Evolutionary conservation across 2,888 invertebrate genomes (phyloP), one percentile per base, ranked within the genome.

Genomic region (Adela reaumurella): DNA sequence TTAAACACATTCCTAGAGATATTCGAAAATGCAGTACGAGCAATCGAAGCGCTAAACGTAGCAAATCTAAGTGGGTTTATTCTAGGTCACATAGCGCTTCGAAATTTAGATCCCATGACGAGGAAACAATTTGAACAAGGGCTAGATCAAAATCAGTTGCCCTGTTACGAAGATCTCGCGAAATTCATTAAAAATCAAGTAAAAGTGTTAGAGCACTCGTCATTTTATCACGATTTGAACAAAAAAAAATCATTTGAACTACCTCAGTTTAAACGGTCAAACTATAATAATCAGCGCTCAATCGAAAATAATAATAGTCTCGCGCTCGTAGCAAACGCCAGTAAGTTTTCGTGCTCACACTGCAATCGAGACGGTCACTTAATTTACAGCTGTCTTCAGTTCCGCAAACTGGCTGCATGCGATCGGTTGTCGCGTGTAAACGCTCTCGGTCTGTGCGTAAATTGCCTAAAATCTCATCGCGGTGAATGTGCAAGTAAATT

Each of bases 41-140:
- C 50, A 14, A 50, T 52, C 46, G n/a, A 48, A n/a, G 49, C 52
- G n/a, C 17, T 52, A 14, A 19, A 52, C 14, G 48, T 52, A 17
- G 35, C 50, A 28, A 43, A 48, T 29, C 19, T 52, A 8, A 19
- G 17, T 28, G 41, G 45, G 17, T 50, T 49, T 29, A 20, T 50
- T n/a, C 45, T 52, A 11, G 50, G 48, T 45, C 52, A 50, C 19
- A 35, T 52, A n/a, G 52, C 52, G 1, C 42, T 52, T 24, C 24
- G 24, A 8, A 24, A 24, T 8, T 8, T 24, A 6, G 24, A 24
- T 8, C 24, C 5, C 4, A 8, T 8, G 24, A 24, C 24, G 8
- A 4, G 24, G 8, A 24, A 24, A 24, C 24, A 24, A 8, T 24
- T 24, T 8, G 24, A 24, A 8, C 24, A 24, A 24, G 24, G 24